These are phyloP conservation scores for Craterocephalus amniculus DNA, from an alignment of 2,797 vertebrate genomes.

Conservation along the genomic window DNA sequence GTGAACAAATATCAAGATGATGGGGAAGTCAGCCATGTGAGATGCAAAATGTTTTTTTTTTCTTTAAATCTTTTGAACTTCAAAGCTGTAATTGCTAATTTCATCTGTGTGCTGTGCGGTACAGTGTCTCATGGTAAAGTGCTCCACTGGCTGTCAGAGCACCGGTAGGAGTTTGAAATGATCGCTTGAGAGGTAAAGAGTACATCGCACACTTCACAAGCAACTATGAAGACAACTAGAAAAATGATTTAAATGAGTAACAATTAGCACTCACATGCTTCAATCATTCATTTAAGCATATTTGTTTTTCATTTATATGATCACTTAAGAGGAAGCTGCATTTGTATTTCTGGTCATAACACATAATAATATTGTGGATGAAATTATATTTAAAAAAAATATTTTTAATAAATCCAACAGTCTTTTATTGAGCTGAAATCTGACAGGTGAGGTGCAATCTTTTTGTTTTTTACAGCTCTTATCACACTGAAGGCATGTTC, in stretches of 20 bases:
- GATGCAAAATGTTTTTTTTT: slow-evolving; percentile 56
- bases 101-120: slow-evolving; percentile 60
- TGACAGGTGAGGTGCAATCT: slow-evolving; percentile 8
- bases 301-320: background rate
- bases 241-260: slow-evolving; percentile 38
- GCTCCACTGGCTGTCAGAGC: slow-evolving; percentile 49
- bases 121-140: slow-evolving; percentile 61
- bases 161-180: slow-evolving; percentile 32
- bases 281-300: slow-evolving; percentile 16
- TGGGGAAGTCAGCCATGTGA: slow-evolving; percentile 68
- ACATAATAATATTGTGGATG: background rate
- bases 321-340: background rate
- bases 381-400: slow-evolving; percentile 14
- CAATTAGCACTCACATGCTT: slow-evolving; percentile 16
- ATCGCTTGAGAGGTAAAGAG: slow-evolving; percentile 32
- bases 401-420: slow-evolving; percentile 15
- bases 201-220: background rate
- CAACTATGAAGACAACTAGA: slow-evolving; percentile 15
- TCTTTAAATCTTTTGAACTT: slow-evolving; percentile 62
- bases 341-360: slow-evolving; percentile 8
- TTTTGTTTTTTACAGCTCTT: slow-evolving; percentile 23
- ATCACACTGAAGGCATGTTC: slow-evolving; percentile 28
- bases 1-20: slow-evolving; percentile 73
- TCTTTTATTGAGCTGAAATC: background rate
- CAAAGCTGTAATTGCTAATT: slow-evolving; percentile 75